A percentile compares a stretch with the other conserved stretches of the same genome.
Conservation (phyloP, 2,888 invertebrate species). For the Pseudanteris insignis region DNA sequence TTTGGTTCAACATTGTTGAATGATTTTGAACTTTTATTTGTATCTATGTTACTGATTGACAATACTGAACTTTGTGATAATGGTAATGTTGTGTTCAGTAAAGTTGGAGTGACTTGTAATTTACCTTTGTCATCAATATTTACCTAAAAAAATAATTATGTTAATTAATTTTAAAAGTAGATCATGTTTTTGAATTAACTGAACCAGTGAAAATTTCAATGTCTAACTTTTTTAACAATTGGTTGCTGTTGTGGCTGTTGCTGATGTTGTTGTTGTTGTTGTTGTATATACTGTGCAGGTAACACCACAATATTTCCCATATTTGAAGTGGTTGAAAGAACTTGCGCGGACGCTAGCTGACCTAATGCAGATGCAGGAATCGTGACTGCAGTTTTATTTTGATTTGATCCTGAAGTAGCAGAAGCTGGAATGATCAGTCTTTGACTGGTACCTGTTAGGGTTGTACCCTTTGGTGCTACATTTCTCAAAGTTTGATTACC, state of each 20-base stretch:
- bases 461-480: slow-evolving; percentile 64
- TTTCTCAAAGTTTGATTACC: slow-evolving; percentile 59
- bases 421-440: slow-evolving; percentile 65
- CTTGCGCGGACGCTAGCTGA: slow-evolving; percentile 64
- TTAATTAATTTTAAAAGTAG: slow-evolving; percentile 2
- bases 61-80: slow-evolving; percentile 54
- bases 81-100: slow-evolving; percentile 55
- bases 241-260: slow-evolving; percentile 60
- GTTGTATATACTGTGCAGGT: slow-evolving; percentile 71
- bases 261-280: slow-evolving; percentile 67
- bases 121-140: slow-evolving; percentile 59
- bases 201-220: no score
- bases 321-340: slow-evolving; percentile 61
- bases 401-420: slow-evolving; percentile 55
- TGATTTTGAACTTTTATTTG: slow-evolving; percentile 54
- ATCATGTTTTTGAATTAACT: background rate
- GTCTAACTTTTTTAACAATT: slow-evolving; percentile 28
- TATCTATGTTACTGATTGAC: slow-evolving; percentile 54
- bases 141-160: slow-evolving; percentile 37
- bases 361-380: slow-evolving; percentile 66
- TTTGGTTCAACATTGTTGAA: slow-evolving; percentile 65
- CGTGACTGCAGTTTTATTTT: slow-evolving; percentile 59
- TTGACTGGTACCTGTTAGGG: slow-evolving; percentile 58
- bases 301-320: slow-evolving; percentile 71
- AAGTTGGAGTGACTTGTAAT: slow-evolving; percentile 55